A percentile compares a stretch with the other conserved stretches of the same genome.
Conservation (phyloP, 2,113 vertebrate genomes). For the Chloroceryle aenea region DNA sequence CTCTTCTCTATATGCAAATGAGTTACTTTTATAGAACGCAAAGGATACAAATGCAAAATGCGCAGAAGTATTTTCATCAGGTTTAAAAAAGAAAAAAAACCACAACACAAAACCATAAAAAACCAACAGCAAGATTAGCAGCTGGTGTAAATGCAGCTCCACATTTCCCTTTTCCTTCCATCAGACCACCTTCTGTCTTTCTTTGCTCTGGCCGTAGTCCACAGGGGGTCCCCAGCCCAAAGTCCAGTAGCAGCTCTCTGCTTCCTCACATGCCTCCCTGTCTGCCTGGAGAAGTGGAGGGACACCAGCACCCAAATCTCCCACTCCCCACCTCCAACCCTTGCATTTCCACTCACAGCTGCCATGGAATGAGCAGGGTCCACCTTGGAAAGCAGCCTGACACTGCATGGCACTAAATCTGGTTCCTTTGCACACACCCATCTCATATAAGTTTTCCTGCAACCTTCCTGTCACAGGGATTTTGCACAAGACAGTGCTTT, state of each 20-base stretch:
- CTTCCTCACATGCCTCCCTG: neutral
- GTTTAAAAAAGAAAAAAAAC: neutral
- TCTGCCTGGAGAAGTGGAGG: neutral
- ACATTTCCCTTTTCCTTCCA: neutral
- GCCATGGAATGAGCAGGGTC: neutral
- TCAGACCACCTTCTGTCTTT: neutral
- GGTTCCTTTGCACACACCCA: neutral
- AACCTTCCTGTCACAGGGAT: neutral
- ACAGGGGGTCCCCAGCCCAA: neutral
- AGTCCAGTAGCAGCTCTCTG: neutral
- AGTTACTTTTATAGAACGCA: neutral
- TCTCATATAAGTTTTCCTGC: neutral
- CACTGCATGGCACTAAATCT: fast-evolving
- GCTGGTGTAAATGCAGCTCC: neutral
- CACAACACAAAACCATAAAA: neutral
- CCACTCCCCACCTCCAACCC: neutral
- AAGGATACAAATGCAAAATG: slow-evolving; percentile 28
- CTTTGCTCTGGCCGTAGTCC: neutral
- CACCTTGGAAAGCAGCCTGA: neutral
- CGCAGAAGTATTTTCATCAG: neutral
- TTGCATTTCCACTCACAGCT: fast-evolving
- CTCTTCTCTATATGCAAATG: slow-evolving; percentile 7
- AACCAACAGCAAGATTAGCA: neutral
- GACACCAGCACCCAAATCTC: neutral
- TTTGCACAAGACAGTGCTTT: neutral